Evolutionary conservation across 2,113 vertebrate species (phyloP).

Genomic region (Nerophis lumbriciformis): DNA sequence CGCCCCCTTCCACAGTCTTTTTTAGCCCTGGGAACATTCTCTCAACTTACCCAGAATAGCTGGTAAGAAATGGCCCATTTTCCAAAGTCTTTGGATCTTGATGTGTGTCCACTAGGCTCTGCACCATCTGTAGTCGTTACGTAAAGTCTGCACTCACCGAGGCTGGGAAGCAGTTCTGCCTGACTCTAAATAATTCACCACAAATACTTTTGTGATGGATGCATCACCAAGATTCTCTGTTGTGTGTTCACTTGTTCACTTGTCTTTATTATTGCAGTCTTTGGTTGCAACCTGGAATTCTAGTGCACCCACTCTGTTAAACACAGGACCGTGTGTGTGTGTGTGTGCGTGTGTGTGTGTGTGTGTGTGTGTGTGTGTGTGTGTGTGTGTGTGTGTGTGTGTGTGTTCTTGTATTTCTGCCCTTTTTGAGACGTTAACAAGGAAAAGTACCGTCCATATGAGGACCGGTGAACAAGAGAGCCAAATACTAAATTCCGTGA

Average conservation of each 20-base stretch:
- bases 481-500: too few relatives aligned
- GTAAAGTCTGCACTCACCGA: conserved; percentile 39
- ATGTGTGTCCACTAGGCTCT: background rate
- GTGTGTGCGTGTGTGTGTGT: conserved; percentile 7
- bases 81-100: conserved; percentile 3
- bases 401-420: too few relatives aligned
- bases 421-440: too few relatives aligned
- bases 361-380: too few relatives aligned
- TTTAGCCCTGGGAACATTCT: background rate
- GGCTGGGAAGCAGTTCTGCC: conserved; percentile 23
- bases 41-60: conserved; percentile 1
- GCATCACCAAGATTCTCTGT: conserved; percentile 7
- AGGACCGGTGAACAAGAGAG: too few relatives aligned
- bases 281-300: background rate
- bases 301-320: background rate
- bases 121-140: conserved; percentile 33
- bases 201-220: conserved; percentile 52
- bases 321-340: background rate
- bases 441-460: too few relatives aligned
- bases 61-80: conserved; percentile 6
- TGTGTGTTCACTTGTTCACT: background rate
- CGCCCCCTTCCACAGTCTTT: background rate
- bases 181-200: conserved; percentile 61
- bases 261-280: background rate
- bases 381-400: too few relatives aligned